Evolutionary conservation across 2,113 vertebrate genomes (phyloP).

Genomic region (Murina feae): DNA sequence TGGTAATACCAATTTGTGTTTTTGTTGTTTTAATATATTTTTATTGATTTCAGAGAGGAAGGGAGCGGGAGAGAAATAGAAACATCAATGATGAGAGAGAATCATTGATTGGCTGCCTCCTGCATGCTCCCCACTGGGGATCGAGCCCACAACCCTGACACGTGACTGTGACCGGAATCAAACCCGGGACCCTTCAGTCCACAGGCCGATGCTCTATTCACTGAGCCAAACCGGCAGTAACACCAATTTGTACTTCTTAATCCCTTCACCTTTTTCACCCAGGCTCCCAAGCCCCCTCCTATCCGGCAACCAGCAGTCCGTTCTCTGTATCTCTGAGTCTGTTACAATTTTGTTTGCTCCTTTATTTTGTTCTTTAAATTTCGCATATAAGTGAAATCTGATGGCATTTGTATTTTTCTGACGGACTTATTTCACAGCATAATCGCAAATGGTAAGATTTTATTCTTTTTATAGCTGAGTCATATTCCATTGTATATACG

Average conservation of each 20-base stretch:
- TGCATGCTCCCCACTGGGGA: too few relatives aligned
- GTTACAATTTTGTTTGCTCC: neutral
- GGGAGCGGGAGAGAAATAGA: too few relatives aligned
- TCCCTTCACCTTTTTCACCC: neutral
- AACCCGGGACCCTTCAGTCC: too few relatives aligned
- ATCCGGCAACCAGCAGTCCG: neutral
- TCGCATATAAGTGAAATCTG: neutral
- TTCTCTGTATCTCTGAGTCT: neutral
- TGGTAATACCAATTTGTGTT: neutral
- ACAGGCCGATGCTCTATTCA: too few relatives aligned
- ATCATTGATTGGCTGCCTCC: too few relatives aligned
- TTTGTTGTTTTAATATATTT: too few relatives aligned
- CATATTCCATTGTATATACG: neutral
- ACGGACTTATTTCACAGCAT: neutral
- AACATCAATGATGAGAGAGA: too few relatives aligned
- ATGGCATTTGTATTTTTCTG: neutral
- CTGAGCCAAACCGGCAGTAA: too few relatives aligned
- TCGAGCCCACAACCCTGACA: too few relatives aligned
- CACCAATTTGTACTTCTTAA: neutral
- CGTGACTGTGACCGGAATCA: too few relatives aligned
- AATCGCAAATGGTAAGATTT: neutral
- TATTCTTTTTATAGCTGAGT: neutral
- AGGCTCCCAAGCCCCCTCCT: neutral
- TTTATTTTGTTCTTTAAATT: neutral
- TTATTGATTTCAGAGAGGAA: too few relatives aligned